Evolutionary conservation across 2,888 invertebrate species (phyloP).

Genomic region (Pomacea canaliculata): DNA sequence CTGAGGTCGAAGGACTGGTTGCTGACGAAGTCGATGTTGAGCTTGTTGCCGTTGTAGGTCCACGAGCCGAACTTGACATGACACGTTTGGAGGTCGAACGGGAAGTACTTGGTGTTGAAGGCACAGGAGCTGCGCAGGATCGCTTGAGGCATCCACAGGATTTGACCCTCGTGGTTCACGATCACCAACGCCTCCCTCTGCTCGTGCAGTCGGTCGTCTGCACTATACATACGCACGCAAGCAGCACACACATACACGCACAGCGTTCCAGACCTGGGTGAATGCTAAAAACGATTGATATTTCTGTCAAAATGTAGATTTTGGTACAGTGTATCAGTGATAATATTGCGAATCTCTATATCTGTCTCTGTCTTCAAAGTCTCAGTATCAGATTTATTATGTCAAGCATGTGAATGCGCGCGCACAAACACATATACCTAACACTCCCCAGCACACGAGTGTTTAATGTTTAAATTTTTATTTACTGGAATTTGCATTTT

Average conservation of each 20-base stretch:
- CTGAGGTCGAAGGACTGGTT: slow-evolving; percentile 51
- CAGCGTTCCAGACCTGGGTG: too few relatives aligned
- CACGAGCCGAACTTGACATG: slow-evolving; percentile 68
- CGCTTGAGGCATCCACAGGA: slow-evolving; percentile 65
- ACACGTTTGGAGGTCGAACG: slow-evolving; percentile 67
- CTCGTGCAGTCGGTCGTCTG: slow-evolving; percentile 68
- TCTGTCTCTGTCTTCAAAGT: too few relatives aligned
- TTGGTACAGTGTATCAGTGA: too few relatives aligned
- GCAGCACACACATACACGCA: slow-evolving; percentile 1
- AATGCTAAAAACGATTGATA: background rate
- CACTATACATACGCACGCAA: slow-evolving; percentile 49
- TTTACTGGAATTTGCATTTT: background rate
- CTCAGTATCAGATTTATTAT: too few relatives aligned
- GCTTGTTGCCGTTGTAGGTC: slow-evolving; percentile 67
- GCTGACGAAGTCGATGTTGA: slow-evolving; percentile 52
- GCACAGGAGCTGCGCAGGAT: slow-evolving; percentile 66
- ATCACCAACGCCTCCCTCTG: slow-evolving; percentile 67
- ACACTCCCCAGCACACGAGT: too few relatives aligned
- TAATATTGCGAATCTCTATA: too few relatives aligned
- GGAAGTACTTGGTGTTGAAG: slow-evolving; percentile 68
- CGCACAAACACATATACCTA: too few relatives aligned
- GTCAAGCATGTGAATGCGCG: too few relatives aligned
- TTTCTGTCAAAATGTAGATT: too few relatives aligned
- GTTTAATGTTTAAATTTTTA: too few relatives aligned
- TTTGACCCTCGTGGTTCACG: slow-evolving; percentile 56